Evolutionary conservation across 2,888 invertebrate species (phyloP), one percentile per base, ranked within the genome.

Genomic region (Aradus depressus): DNA sequence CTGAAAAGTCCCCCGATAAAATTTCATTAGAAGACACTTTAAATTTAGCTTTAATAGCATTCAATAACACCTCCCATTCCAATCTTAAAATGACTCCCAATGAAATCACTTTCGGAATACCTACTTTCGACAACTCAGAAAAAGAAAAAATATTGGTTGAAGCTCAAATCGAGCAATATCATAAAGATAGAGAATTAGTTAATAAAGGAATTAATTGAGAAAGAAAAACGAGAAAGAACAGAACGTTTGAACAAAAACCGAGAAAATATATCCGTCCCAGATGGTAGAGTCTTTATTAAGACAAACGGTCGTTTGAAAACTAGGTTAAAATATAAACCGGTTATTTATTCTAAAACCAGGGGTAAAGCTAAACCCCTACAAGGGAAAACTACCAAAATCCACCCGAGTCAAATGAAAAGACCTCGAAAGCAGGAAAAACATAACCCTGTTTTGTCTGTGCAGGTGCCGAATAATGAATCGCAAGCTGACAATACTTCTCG

Each of bases 121-220:
- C 16, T 2, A 44, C 10, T 14, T 14, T 26, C 16, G 18, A 5
- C 3, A 28, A 23, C 6, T 28, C 31, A 3, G 31, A 28, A 10
- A 8, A 28, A 28, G 8, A 28, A 10, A 10, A 28, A 12, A 19
- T 41, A 8, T 8, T 41, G 6, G 8, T 41, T 6, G 42, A 41
- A n/a, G 42, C 42, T 3, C 42, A 41, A 41, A 41, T 41, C 12
- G 42, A 41, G 26, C 23, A 41, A n/a, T 41, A 41, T n/a, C 42
- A 41, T 26, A 14, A 44, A 32, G 35, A 35, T 3, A 31, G 25
- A 21, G n/a, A 45, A 32, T 21, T 35, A 19, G 2, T 35, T 4
- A n/a, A 45, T 37, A 45, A 5, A 22, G 4, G 5, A 37, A 21
- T n/a, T 45, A 4, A 45, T 45, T 8, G 45, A 45, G 35, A 19